Evolutionary conservation across 2,797 vertebrate genomes (phyloP), one percentile per base, ranked within the genome.

Genomic region (Limosa lapponica): DNA sequence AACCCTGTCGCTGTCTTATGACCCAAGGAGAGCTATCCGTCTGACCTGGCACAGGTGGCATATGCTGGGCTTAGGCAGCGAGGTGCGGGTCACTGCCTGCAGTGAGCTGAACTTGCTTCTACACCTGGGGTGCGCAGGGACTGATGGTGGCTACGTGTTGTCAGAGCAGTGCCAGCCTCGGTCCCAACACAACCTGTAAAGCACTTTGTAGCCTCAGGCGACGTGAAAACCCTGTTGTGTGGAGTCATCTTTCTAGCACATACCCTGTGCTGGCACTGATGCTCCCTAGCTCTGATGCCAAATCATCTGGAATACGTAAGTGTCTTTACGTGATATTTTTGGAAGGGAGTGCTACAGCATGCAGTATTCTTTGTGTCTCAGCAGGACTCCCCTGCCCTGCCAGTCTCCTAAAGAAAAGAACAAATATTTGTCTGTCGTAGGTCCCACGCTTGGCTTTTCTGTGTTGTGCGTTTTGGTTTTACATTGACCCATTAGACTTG

Each of bases 391-490:
- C 89, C 95, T 85, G 70, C 75, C 82, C 70, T 90, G 58, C 22
- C 43, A 92, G 95, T 77, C 96, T 94, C 95, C 41, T 7, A 83
- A 92, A 43, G 30, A 70, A 75, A 94, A 91, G 94, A 97, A 85
- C 95, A 95, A 96, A 65, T 96, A 95, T 80, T 97, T 96, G 91
- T 96, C 87, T 30, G 36, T 95, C 28, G 51, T 96, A 95, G 92
- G 96, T 96, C 96, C 88, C 95, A 84, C 6, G 74, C 97, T 94
- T 96, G 71, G 95, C 95, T 61, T 90, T 90, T 94, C 95, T 49
- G 87, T 61, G 80, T 90, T 89, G 88, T 95, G 92, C 6, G 0
- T 82, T 89, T 85, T 90, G 48, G 81, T 95, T 93, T 88, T 85
- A 96, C 88, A 74, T 95, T 94, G 82, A 82, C 30, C 36, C 52